Evolutionary conservation across 2,888 invertebrate species (phyloP), one percentile per base, ranked within the genome.

Genomic region (Nowickia ferox): DNA sequence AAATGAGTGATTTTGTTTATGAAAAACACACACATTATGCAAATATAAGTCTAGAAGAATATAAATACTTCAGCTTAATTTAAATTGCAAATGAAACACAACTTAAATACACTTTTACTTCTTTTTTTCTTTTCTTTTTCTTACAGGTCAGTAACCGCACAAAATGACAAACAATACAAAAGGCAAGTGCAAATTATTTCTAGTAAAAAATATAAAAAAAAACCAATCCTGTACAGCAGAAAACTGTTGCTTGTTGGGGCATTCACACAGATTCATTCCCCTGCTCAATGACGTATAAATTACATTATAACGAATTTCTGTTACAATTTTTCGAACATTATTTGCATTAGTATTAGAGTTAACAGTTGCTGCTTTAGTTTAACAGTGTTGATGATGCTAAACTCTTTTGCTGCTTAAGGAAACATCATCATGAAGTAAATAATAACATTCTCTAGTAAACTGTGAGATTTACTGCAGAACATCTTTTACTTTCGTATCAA

Each of bases 181-280:
- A 48, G 48, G 65, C 19, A 71, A 76, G 63, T 71, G 22, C 71
- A 44, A 66, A 66, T 59, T 74, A 74, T 72, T 46, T 22, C 63
- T 63, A 51, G 19, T 30, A 55, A 38, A 55, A 13, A 30, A 48
- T 42, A 19, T 1, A 51, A 53, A 46, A 53, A 44, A 61, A 17
- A 46, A 72, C 6, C 40, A 57, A 48, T 46, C 10, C 22, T 55
- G 63, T 44, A 69, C 48, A 71, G n/a, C 65, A 68, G 46, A 83
- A 81, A 86, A 83, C 86, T 86, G 83, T 86, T 83, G 86, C 83
- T 76, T 79, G 51, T 11, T 66, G 30, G 30, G 13, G 46, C 10
- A 38, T 30, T 30, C 6, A 40, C 10, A 40, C 44, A 75, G n/a
- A 66, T 42, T 2, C 40, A 42, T 69, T 13, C 51, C 61, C 80